A percentile compares a stretch with the other conserved stretches of the same genome.
Conservation (phyloP, 2,113 vertebrate genomes). For the Pituophis catenifer region DNA sequence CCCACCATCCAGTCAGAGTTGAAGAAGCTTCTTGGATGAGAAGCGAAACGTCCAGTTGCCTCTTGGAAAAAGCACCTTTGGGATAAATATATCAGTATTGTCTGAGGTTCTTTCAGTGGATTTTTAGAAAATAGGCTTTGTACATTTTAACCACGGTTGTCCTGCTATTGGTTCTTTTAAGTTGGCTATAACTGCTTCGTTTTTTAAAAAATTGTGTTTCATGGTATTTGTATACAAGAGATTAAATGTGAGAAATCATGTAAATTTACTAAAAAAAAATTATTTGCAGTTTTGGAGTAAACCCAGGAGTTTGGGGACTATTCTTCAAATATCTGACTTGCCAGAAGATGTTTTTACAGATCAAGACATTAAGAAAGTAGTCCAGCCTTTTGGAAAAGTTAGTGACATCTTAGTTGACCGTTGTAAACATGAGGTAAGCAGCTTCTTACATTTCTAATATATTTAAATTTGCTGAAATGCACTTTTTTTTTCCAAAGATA, state of each 20-base stretch:
- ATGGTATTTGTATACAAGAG: not conserved
- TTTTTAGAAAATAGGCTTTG: not conserved
- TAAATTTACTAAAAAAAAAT: not conserved
- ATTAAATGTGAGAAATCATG: not conserved
- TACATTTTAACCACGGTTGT: not conserved
- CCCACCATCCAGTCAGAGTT: too few species aligned
- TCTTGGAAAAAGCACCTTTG: too few species aligned
- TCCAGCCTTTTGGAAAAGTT: slow-evolving; percentile 78
- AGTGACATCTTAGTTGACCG: slow-evolving; percentile 73
- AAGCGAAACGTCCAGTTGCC: too few species aligned
- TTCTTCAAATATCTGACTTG: slow-evolving; percentile 71
- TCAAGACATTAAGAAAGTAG: slow-evolving; percentile 73
- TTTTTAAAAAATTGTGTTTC: not conserved
- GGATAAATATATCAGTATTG: too few species aligned
- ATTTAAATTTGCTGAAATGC: accelerated
- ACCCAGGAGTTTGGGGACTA: slow-evolving; percentile 58
- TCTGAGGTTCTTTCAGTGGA: not conserved
- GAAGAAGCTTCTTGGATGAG: too few species aligned
- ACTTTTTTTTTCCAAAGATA: not conserved
- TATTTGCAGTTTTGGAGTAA: slow-evolving; percentile 56
- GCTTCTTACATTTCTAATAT: not conserved
- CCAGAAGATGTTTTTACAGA: slow-evolving; percentile 71
- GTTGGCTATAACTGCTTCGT: not conserved
- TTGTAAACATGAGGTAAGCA: slow-evolving; percentile 72
- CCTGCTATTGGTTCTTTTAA: not conserved